A percentile compares a stretch with the other conserved stretches of the same genome.
These are phyloP conservation scores for Lycodopsis pacificus DNA, from an alignment of 2,797 vertebrate genomes.

Conservation along the genomic window DNA sequence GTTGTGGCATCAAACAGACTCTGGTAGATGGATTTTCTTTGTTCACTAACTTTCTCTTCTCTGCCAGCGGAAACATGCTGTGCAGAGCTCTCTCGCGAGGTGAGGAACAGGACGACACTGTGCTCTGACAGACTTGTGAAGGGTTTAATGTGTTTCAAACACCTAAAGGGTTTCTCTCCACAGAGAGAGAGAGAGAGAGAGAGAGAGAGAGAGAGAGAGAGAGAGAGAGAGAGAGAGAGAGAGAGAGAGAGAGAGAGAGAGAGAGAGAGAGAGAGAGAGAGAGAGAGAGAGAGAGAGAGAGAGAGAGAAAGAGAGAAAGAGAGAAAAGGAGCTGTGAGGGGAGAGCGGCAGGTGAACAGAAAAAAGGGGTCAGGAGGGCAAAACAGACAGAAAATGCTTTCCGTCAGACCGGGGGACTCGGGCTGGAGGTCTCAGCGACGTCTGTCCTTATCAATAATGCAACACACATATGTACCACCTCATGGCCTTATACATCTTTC, in stretches of 20 bases:
- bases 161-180: slow-evolving; percentile 39
- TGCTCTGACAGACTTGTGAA: slow-evolving; percentile 36
- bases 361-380: slow-evolving; percentile 25
- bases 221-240: background rate
- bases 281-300: slow-evolving; percentile 19
- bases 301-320: background rate
- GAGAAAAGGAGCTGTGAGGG: background rate
- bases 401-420: slow-evolving; percentile 37
- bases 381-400: slow-evolving; percentile 52
- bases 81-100: slow-evolving; percentile 31
- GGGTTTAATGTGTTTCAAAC: slow-evolving; percentile 60
- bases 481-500: slow-evolving; percentile 81
- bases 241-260: slow-evolving; percentile 17
- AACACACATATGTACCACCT: slow-evolving; percentile 70
- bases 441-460: slow-evolving; percentile 80
- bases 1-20: slow-evolving; percentile 41
- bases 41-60: slow-evolving; percentile 47
- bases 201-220: background rate
- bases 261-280: slow-evolving; percentile 7
- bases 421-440: slow-evolving; percentile 47
- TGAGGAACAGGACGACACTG: slow-evolving; percentile 37
- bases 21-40: slow-evolving; percentile 36
- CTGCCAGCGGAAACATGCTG: slow-evolving; percentile 44
- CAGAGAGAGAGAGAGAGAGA: slow-evolving; percentile 2
- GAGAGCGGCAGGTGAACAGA: slow-evolving; percentile 10